Evolutionary conservation across 2,113 vertebrate species (phyloP), one percentile per base, ranked within the genome.

Genomic region (Otis tarda): DNA sequence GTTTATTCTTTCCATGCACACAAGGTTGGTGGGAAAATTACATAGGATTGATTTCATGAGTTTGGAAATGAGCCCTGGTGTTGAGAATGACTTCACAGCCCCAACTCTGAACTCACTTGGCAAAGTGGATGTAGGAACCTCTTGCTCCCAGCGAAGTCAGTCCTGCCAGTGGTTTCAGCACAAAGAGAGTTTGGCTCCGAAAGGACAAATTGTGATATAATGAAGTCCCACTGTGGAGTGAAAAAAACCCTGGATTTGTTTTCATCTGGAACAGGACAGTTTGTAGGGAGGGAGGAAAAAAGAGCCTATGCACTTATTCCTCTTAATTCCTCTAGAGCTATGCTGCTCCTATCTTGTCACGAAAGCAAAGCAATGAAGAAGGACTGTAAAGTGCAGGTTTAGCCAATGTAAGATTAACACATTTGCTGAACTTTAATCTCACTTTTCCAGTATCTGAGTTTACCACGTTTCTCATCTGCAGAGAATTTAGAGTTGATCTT

Each of bases 91-190:
- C 77, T 92, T 93, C 86, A 83, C 13, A 94, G 53, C 37, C 80
- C 45, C 39, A 92, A 76, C 77, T 89, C 69, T 87, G 80, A 81
- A 81, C 53, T 86, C 39, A 90, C 61, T 94, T 95, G 93, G 95
- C 95, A 93, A 53, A 0, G 1, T 43, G 28, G 47, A 85, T 50
- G 15, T 55, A 95, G 63, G 77, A 92, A 83, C 43, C 73, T 56
- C 61, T 67, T 91, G 79, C 64, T 93, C 86, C 86, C 83, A 91
- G 56, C 2, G 28, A 93, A 89, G 49, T 83, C 65, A 60, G 52
- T 89, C 63, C 86, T 95, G 90, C 73, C 80, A 96, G 83, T 90
- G 65, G 53, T 95, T 94, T 84, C 89, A 95, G 84, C 49, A 93
- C 15, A 59, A 67, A 64, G 63, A 70, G 13, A 8, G 7, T 89